Evolutionary conservation across 2,797 vertebrate species (phyloP).

Genomic region (Poecilia wingei): DNA sequence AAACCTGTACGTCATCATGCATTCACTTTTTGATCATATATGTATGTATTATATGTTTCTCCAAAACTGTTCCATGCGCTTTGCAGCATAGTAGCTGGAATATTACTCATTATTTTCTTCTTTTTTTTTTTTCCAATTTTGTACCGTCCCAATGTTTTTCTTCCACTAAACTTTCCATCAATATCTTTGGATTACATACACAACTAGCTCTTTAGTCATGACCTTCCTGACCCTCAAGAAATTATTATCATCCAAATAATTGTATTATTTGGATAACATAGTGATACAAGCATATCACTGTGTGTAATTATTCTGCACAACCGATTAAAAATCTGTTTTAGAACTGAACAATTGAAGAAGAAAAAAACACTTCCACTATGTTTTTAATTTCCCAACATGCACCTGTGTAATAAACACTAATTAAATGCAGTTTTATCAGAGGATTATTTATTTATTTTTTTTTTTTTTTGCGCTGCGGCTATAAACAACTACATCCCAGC

Average conservation of each 20-base stretch:
- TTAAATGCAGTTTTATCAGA: constrained; percentile 9
- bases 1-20: background rate
- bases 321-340: background rate
- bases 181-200: background rate
- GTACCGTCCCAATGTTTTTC: background rate
- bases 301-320: background rate
- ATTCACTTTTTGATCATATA: background rate
- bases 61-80: background rate
- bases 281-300: background rate
- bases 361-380: background rate
- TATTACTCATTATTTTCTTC: background rate
- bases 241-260: background rate
- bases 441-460: background rate
- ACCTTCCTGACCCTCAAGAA: background rate
- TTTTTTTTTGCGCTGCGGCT: background rate
- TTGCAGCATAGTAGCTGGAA: background rate
- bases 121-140: background rate
- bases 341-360: background rate
- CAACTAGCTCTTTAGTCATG: background rate
- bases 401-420: background rate
- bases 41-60: background rate
- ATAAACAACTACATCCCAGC: constrained; percentile 25
- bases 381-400: background rate
- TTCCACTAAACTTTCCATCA: background rate
- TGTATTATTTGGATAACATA: too few species aligned